phyloP scores from a whole-genome alignment of 1,140 invertebrate species.

The Drosophila punjabiensis region DNA sequence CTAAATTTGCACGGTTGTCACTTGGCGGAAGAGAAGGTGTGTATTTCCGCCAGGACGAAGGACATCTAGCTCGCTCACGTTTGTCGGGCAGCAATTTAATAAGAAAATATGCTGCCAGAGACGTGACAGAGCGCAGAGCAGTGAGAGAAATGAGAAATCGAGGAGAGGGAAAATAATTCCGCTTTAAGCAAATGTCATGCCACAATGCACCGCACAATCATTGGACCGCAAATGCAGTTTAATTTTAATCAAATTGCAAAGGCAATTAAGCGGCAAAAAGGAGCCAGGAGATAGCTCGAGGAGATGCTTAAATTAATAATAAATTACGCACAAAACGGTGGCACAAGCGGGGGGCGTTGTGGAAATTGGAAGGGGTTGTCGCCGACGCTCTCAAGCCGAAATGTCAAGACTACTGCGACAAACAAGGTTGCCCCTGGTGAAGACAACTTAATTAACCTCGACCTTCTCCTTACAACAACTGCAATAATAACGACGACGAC shows the following conservation, averaged over 20 bases:
- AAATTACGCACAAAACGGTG: conserved; percentile 41
- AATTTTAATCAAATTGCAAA: conserved; percentile 79
- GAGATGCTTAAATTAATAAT: conserved; percentile 71
- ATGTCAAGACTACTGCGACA: conserved; percentile 73
- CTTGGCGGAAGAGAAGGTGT: conserved; percentile 18
- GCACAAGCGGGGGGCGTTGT: not conserved
- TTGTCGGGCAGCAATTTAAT: conserved; percentile 67
- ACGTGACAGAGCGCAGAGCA: conserved; percentile 52
- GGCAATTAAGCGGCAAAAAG: conserved; percentile 63
- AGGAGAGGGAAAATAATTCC: conserved; percentile 23
- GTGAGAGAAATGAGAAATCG: conserved; percentile 31
- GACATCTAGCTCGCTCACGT: conserved; percentile 53
- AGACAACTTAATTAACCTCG: conserved; percentile 85
- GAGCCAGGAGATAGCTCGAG: not conserved
- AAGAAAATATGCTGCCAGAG: conserved; percentile 56
- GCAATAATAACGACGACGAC: conserved; percentile 32
- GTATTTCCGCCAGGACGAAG: conserved; percentile 12
- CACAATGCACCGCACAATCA: conserved; percentile 12
- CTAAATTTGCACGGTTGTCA: conserved; percentile 73
- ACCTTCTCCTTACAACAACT: conserved; percentile 68
- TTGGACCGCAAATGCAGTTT: conserved; percentile 68
- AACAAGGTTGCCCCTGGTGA: conserved; percentile 70
- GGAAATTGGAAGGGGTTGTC: conserved; percentile 14
- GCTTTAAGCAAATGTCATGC: conserved; percentile 57
- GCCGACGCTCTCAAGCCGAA: conserved; percentile 43